Percentiles rank a stretch among this genome's conserved stretches.
Evolutionary conservation across 1,140 invertebrate genomes (phyloP).

Genomic region (Ptiloglossa arizonensis): DNA sequence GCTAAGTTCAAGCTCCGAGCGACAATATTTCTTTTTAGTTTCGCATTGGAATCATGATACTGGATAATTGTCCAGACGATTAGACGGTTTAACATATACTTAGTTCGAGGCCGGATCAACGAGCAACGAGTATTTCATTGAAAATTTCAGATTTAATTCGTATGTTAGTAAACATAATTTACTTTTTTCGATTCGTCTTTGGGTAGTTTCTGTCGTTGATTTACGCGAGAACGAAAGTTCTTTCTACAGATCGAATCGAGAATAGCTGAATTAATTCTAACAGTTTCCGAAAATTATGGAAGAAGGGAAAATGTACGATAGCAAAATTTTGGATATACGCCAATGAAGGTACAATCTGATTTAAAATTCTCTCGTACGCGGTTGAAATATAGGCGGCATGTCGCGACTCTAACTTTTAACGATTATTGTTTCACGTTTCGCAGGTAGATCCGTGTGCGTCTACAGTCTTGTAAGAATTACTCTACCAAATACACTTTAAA

Average conservation of each 20-base stretch:
- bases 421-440: not conserved
- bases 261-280: not conserved
- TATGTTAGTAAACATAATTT: not conserved
- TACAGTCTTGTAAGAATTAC: not conserved
- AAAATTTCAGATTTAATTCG: not conserved
- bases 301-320: not conserved
- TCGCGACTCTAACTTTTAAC: too few species aligned
- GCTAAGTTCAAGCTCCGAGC: constrained; percentile 23
- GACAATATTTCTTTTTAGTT: not conserved
- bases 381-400: not conserved
- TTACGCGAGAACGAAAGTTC: not conserved
- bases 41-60: not conserved
- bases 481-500: not conserved
- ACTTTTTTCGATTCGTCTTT: not conserved
- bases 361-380: constrained; percentile 25
- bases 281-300: too few species aligned
- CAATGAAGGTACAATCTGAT: constrained; percentile 46
- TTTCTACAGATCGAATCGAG: not conserved
- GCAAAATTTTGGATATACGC: constrained; percentile 28
- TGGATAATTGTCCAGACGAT: not conserved
- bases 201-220: not conserved
- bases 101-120: not conserved
- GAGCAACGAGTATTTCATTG: not conserved
- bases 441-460: too few species aligned
- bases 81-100: not conserved